Base-by-base conservation (phyloP, 2,888 invertebrate genomes). In the Pterobdella sp. region DNA sequence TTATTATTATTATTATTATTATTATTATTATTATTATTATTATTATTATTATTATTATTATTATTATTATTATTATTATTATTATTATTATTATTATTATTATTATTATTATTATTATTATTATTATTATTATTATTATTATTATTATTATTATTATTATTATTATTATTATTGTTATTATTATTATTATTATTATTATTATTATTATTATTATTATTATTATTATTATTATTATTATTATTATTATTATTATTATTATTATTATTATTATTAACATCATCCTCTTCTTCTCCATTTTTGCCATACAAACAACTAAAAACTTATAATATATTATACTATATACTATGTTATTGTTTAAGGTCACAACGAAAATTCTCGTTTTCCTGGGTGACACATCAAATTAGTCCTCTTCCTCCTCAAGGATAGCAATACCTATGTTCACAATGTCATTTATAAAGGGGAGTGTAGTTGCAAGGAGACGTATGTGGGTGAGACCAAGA, bases 81-180 rank as follows among this genome's bases (percentile, higher is more conserved):
- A 72, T 31, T 72, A 72, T 34, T 72, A 72, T 31, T 35, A 72
- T 7, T 72, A 72, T 7, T 72, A 73, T 7, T 72, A 72, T 22
- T 56, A 73, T 31, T 73, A 73, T 60, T 73, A 73, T 31, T 73
- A 73, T 31, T 73, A 73, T 22, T 72, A 72, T 22, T 72, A 72
- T 7, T 72, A 72, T 22, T 72, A 72, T 22, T 72, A 72, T 22
- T 35, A 72, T 35, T 72, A 72, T 14, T 72, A 72, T 14, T 72
- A 72, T 29, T 72, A 72, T 14, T 72, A 71, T 14, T 72, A 72
- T 14, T 72, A 72, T 14, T 72, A 72, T 14, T 72, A 72, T 14
- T 72, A 72, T 14, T 72, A 72, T 14, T 72, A 72, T 14, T 72
- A 72, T 14, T 72, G 71, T 26, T 72, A 72, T 26, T 72, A 72